A percentile compares a stretch with the other conserved stretches of the same genome.
Conservation (phyloP, 1,140 invertebrate species). For the Heliconius hewitsoni region DNA sequence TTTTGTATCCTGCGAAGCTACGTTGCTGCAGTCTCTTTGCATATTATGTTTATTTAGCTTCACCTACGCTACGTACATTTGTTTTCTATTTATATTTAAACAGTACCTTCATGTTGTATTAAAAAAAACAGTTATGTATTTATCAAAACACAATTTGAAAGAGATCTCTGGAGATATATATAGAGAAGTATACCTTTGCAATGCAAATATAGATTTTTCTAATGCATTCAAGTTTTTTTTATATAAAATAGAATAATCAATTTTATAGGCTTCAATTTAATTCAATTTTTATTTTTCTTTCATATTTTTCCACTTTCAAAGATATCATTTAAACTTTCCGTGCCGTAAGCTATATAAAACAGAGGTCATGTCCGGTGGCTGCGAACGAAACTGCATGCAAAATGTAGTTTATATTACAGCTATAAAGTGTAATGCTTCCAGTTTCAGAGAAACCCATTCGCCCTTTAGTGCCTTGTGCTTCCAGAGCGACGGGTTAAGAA, state of each 20-base stretch:
- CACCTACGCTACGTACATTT: not conserved
- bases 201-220: too few relatives aligned
- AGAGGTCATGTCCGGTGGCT: not conserved
- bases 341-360: not conserved
- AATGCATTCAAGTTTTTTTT: too few relatives aligned
- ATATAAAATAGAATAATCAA: too few relatives aligned
- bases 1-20: constrained; percentile 54
- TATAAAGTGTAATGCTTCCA: constrained; percentile 57
- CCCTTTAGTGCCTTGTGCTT: constrained; percentile 64
- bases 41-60: constrained; percentile 13
- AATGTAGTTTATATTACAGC: constrained; percentile 41
- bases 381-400: not conserved
- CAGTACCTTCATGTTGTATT: not conserved
- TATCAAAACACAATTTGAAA: too few relatives aligned
- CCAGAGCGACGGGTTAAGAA: constrained; percentile 64
- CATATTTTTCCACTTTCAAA: too few relatives aligned
- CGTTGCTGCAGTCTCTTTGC: constrained; percentile 32
- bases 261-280: too few relatives aligned
- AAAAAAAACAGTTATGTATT: too few relatives aligned
- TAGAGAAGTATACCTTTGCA: too few relatives aligned
- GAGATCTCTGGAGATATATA: too few relatives aligned
- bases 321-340: not conserved
- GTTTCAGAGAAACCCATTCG: constrained; percentile 67
- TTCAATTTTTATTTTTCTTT: too few relatives aligned
- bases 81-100: not conserved